Conservation (phyloP, 2,888 invertebrate genomes). For the Gortyna flavago region DNA sequence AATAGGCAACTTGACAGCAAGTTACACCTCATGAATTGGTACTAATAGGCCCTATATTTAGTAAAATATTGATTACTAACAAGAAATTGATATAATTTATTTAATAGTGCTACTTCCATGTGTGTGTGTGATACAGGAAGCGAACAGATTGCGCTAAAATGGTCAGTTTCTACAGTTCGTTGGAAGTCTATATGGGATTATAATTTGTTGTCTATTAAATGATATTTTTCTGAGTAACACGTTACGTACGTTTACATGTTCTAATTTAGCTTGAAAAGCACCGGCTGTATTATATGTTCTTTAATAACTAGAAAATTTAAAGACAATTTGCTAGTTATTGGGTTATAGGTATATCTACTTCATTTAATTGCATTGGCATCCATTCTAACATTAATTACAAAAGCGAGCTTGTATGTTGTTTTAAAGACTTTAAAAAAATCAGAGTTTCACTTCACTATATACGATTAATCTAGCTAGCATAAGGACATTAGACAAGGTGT, state of each 20-base stretch:
- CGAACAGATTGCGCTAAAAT: slow-evolving; percentile 32
- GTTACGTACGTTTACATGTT: slow-evolving; percentile 7
- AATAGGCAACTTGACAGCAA: slow-evolving; percentile 46
- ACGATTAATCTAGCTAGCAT: no score
- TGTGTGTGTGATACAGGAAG: slow-evolving; percentile 37
- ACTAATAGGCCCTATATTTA: slow-evolving; percentile 40
- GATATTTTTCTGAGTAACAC: slow-evolving; percentile 43
- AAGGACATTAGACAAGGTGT: background rate
- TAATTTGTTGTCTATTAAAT: slow-evolving; percentile 49
- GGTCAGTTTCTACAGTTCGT: slow-evolving; percentile 19
- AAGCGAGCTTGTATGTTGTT: background rate
- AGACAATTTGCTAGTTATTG: background rate
- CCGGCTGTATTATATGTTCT: slow-evolving; percentile 17
- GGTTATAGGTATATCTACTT: background rate
- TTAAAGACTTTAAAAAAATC: background rate
- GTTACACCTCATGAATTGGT: slow-evolving; percentile 49
- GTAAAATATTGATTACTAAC: slow-evolving; percentile 48
- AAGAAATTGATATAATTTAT: slow-evolving; percentile 58
- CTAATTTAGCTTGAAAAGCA: slow-evolving; percentile 21
- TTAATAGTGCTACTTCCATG: slow-evolving; percentile 30
- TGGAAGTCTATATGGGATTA: slow-evolving; percentile 35
- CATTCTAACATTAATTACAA: background rate
- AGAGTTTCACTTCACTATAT: background rate
- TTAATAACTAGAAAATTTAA: slow-evolving; percentile 17
- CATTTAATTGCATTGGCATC: background rate